Percentiles rank a stretch among this genome's conserved stretches.
Evolutionary conservation across 2,888 invertebrate species (phyloP).

Genomic region (Stictocephala bisonia): DNA sequence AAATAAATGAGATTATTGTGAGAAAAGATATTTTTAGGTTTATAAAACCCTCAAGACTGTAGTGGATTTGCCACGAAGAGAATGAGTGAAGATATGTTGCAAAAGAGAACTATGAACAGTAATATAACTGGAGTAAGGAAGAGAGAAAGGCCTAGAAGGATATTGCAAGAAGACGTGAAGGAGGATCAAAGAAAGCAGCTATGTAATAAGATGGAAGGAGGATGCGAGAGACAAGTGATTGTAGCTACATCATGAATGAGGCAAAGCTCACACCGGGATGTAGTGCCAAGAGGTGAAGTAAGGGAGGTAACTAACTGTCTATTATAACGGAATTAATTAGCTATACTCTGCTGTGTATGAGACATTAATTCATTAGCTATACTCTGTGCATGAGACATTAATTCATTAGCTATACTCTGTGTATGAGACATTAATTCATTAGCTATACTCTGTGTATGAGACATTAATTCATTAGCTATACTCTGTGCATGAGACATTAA

Average conservation of each 20-base stretch:
- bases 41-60: slow-evolving; percentile 31
- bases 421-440: no score
- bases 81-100: slow-evolving; percentile 25
- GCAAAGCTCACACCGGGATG: slow-evolving; percentile 22
- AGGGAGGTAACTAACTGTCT: no score
- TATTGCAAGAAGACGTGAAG: neutral
- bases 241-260: slow-evolving; percentile 2
- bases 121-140: slow-evolving; percentile 1
- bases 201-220: neutral
- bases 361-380: no score
- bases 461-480: no score
- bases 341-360: no score
- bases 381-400: no score
- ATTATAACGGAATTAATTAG: no score
- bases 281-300: slow-evolving; percentile 21
- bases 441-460: no score
- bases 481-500: no score
- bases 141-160: neutral
- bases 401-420: no score
- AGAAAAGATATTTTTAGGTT: slow-evolving; percentile 37
- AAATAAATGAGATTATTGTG: slow-evolving; percentile 30
- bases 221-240: neutral
- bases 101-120: neutral
- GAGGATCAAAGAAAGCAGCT: neutral
- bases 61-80: slow-evolving; percentile 38